Percentiles rank a stretch among this genome's conserved stretches.
phyloP scores from a whole-genome alignment of 2,888 invertebrate species.

The Clunio marinus region DNA sequence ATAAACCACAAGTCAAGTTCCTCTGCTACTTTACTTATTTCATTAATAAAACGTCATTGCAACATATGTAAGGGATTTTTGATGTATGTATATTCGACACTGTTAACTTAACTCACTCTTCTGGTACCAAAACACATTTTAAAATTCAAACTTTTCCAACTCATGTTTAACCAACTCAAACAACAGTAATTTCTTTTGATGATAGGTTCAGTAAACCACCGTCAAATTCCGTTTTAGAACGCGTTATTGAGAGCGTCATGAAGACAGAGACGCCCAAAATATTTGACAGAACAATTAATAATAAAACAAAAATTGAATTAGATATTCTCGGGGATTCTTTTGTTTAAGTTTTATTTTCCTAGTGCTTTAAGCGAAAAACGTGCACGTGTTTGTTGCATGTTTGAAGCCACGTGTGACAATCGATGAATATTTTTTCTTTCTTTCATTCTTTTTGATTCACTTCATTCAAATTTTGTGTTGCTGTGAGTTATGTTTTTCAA shows the following conservation, averaged over 20 bases:
- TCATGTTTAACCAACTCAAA: background rate
- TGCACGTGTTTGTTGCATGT: constrained; percentile 25
- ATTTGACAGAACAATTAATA: constrained; percentile 26
- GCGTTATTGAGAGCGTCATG: background rate
- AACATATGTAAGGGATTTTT: background rate
- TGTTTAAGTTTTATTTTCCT: background rate
- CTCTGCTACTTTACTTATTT: background rate
- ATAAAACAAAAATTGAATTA: constrained; percentile 20
- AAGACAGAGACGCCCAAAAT: constrained; percentile 16
- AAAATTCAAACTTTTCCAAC: no score
- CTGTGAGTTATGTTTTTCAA: background rate
- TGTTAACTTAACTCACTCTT: no score
- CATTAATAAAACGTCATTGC: constrained; percentile 7
- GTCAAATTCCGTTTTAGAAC: background rate
- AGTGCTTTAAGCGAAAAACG: background rate
- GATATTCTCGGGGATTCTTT: constrained; percentile 16
- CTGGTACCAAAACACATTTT: no score
- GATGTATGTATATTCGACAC: background rate
- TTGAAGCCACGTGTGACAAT: constrained; percentile 32
- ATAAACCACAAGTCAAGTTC: constrained; percentile 6
- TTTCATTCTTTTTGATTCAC: constrained; percentile 31
- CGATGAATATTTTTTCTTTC: no score
- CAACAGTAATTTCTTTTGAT: constrained; percentile 3
- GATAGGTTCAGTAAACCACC: background rate
- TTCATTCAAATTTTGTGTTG: constrained; percentile 12